A percentile compares a stretch with the other conserved stretches of the same genome.
Evolutionary conservation across 2,797 vertebrate genomes (phyloP).

Genomic region (Mergus octosetaceus): DNA sequence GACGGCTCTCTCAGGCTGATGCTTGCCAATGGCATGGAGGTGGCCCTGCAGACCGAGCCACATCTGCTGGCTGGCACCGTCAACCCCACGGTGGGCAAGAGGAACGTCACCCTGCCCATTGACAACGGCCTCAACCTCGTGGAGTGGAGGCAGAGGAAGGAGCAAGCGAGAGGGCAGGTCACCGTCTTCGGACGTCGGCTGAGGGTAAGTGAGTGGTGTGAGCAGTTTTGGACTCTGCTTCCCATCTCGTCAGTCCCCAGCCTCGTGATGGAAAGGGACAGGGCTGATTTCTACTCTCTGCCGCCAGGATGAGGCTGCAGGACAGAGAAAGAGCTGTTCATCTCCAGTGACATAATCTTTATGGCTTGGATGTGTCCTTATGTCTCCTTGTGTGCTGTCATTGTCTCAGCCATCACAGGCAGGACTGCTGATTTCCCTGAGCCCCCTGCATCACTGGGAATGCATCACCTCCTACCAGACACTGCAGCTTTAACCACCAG

Average conservation of each 20-base stretch:
- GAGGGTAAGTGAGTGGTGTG: slow-evolving; percentile 81
- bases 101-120: slow-evolving; percentile 95
- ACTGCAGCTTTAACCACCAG: background rate
- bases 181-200: slow-evolving; percentile 95
- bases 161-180: slow-evolving; percentile 94
- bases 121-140: slow-evolving; percentile 97
- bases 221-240: background rate
- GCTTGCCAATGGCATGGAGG: slow-evolving; percentile 98
- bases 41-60: slow-evolving; percentile 94
- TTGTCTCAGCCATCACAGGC: background rate
- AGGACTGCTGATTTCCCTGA: background rate
- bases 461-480: rapidly evolving
- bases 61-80: slow-evolving; percentile 95
- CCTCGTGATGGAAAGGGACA: background rate
- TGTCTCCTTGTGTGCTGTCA: background rate
- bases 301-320: background rate
- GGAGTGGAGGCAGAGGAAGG: slow-evolving; percentile 97
- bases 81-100: slow-evolving; percentile 95
- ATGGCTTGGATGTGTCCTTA: background rate
- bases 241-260: background rate
- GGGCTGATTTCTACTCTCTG: background rate
- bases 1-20: slow-evolving; percentile 93
- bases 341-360: background rate
- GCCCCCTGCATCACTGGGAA: background rate
- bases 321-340: background rate